Evolutionary conservation across 2,888 invertebrate species (phyloP).

Genomic region (Apotomis capreana): DNA sequence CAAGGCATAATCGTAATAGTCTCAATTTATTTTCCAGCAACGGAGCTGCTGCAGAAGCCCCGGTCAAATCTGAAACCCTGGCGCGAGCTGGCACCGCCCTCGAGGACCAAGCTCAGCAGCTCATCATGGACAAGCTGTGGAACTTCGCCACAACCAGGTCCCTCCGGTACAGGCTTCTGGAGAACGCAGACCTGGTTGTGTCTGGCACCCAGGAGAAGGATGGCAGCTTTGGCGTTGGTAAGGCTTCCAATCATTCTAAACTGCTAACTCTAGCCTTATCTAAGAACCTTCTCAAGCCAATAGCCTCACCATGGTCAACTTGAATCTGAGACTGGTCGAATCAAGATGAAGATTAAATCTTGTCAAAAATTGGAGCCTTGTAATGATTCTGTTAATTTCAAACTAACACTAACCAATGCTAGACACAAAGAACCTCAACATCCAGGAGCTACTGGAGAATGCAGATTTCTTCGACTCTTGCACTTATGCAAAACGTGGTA

Average conservation of each 20-base stretch:
- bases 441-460: constrained; percentile 89
- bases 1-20: neutral
- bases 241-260: constrained; percentile 44
- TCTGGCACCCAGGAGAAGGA: constrained; percentile 87
- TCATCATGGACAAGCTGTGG: constrained; percentile 90
- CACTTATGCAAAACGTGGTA: constrained; percentile 86
- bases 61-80: constrained; percentile 83
- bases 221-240: constrained; percentile 86
- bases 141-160: constrained; percentile 90
- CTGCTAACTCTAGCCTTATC: neutral
- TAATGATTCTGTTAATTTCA: too few relatives aligned
- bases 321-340: too few relatives aligned
- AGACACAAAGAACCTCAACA: constrained; percentile 73
- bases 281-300: constrained; percentile 49
- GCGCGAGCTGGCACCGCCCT: constrained; percentile 83
- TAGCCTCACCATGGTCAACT: too few relatives aligned
- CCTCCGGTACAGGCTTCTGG: constrained; percentile 89
- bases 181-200: constrained; percentile 90
- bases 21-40: constrained; percentile 62
- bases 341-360: too few relatives aligned
- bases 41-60: constrained; percentile 70
- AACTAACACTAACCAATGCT: constrained; percentile 58
- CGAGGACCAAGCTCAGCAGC: constrained; percentile 84
- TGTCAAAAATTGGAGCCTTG: too few relatives aligned
- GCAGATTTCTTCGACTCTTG: constrained; percentile 90